phyloP scores from a whole-genome alignment of 2,888 invertebrate species.

The Heliconius sara region DNA sequence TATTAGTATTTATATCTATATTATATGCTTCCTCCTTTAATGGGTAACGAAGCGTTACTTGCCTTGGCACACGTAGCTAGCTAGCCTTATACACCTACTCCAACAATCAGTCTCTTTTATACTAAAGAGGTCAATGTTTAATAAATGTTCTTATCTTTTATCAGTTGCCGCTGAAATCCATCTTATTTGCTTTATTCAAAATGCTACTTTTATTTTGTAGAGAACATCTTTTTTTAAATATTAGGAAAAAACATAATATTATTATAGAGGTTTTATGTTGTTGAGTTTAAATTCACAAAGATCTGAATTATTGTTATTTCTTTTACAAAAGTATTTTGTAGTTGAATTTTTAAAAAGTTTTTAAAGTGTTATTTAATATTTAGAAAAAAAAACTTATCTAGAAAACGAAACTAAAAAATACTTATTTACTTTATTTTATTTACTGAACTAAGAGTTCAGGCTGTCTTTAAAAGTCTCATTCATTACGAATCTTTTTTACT shows the following conservation, averaged over 20 bases:
- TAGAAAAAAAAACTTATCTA: too few species aligned
- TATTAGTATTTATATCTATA: slow-evolving; percentile 13
- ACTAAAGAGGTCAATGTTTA: slow-evolving; percentile 5
- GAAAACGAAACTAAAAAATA: too few species aligned
- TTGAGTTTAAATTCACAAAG: background rate
- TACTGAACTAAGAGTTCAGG: too few species aligned
- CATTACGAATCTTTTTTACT: background rate
- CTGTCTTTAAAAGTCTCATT: background rate
- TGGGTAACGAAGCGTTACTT: slow-evolving; percentile 20
- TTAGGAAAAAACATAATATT: background rate
- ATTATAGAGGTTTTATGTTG: background rate
- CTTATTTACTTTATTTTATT: too few species aligned
- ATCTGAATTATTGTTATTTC: too few species aligned
- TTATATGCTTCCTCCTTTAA: slow-evolving; percentile 10
- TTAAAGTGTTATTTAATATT: too few species aligned
- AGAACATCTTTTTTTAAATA: too few species aligned
- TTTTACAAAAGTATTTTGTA: too few species aligned
- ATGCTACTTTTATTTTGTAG: too few species aligned
- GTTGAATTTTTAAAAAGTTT: too few species aligned
- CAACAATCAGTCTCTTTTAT: slow-evolving; percentile 1
- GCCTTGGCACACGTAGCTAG: slow-evolving; percentile 25
- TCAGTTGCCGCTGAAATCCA: background rate
- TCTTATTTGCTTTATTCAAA: background rate
- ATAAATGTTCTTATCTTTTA: background rate
- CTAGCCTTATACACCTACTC: background rate